Conservation (phyloP, 2,797 vertebrate species). For the Sebastes nivosus region DNA sequence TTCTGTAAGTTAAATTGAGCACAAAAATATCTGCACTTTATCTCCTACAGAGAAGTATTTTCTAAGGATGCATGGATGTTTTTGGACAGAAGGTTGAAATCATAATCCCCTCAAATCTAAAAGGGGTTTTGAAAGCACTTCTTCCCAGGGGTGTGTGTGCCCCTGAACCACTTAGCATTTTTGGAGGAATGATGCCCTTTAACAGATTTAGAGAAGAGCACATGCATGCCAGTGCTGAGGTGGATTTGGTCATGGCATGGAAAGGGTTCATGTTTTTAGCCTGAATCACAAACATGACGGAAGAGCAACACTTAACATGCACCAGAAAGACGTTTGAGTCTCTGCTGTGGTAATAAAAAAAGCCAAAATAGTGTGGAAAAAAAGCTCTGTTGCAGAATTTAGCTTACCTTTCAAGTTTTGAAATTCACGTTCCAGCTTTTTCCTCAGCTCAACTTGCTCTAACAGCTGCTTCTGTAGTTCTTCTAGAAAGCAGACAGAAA, state of each 20-base stretch:
- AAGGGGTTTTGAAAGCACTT: slow-evolving; percentile 14
- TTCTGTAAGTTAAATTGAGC: neutral
- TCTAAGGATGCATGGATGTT: neutral
- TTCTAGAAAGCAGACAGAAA: slow-evolving; percentile 80
- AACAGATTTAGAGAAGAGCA: slow-evolving; percentile 3
- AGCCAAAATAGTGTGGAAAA: neutral
- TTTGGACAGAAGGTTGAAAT: slow-evolving; percentile 5
- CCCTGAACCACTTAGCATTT: slow-evolving; percentile 41
- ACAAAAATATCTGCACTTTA: neutral
- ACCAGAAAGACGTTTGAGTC: neutral
- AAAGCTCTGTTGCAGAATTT: slow-evolving; percentile 11
- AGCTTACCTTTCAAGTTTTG: slow-evolving; percentile 94
- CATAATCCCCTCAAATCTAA: slow-evolving; percentile 17
- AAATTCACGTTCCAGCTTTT: slow-evolving; percentile 97
- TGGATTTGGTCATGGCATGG: slow-evolving; percentile 1
- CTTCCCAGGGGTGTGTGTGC: slow-evolving; percentile 13
- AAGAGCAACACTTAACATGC: slow-evolving; percentile 9
- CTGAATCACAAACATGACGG: neutral
- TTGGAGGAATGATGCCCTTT: slow-evolving; percentile 9
- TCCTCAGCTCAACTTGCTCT: slow-evolving; percentile 96
- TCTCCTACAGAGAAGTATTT: neutral
- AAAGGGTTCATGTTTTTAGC: slow-evolving; percentile 2
- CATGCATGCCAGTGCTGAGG: neutral
- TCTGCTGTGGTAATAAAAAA: neutral
- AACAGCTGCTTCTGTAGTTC: slow-evolving; percentile 96